Evolutionary conservation across 2,888 invertebrate genomes (phyloP), one percentile per base, ranked within the genome.

Genomic region (Halictus quadricinctus): DNA sequence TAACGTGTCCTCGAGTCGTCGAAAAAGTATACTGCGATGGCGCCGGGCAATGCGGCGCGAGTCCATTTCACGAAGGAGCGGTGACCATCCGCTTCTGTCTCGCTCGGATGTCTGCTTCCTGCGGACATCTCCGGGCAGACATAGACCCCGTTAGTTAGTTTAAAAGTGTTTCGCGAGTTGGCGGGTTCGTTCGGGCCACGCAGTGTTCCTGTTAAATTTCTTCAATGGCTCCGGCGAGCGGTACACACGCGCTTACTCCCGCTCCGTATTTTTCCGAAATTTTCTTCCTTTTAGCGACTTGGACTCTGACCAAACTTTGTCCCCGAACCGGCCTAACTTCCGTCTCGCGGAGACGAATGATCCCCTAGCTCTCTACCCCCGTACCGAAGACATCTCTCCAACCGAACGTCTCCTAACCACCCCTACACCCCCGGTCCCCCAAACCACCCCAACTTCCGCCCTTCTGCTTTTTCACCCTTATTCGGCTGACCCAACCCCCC

Each of bases 241-340:
- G 81, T 81, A 36, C 36, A 82, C 80, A 82, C 81, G 80, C 86
- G 83, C 85, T 74, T 74, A 76, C 84, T 79, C 85, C 84, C 36
- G 36, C 0, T 18, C 72, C 87, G 89, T 91, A 91, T 93, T 93
- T 93, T 93, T 91, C 88, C 87, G 88, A 92, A 93, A 93, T 91
- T 91, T 92, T 89, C 91, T 91, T 93, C 93, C 92, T 93, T 93
- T 93, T 93, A 93, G 92, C 92, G 89, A 91, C 90, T 93, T 93
- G 93, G 93, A 93, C 91, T 87, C 88, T 86, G 88, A 91, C 93
- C 93, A 93, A 93, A 93, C 88, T 93, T 93, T 87, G 91, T 91
- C 90, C 85, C 86, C 87, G 81, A 85, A 85, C 85, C 91, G 89
- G 92, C 93, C 93, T 93, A 93, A 93, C 93, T 93, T 93, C 92